phyloP scores from a whole-genome alignment of 2,113 vertebrate species.

The Terrapene triunguis region DNA sequence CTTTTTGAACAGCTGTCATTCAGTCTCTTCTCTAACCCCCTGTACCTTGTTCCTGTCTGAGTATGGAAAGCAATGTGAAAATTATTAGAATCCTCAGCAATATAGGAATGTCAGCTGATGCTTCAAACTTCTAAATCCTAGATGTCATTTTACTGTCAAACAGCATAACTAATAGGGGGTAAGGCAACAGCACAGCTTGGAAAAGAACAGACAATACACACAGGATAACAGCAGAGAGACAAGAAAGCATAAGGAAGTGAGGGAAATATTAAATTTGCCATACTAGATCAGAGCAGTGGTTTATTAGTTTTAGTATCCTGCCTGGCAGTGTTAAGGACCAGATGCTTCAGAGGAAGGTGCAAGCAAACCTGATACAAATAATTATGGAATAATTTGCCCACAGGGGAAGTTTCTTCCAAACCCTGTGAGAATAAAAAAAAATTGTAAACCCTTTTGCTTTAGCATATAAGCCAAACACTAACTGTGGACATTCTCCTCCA shows the following conservation, averaged over 20 bases:
- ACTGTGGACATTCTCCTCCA: background rate
- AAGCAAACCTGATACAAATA: background rate
- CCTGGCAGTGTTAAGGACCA: background rate
- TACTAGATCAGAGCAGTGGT: background rate
- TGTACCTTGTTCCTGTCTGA: background rate
- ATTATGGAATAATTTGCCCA: background rate
- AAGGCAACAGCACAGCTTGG: background rate
- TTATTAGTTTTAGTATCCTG: background rate
- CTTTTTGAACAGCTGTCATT: background rate
- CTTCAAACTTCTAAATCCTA: background rate
- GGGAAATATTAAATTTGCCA: rapidly evolving
- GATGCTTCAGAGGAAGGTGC: background rate
- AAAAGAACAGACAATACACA: background rate
- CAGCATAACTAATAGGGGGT: background rate
- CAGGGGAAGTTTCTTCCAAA: background rate
- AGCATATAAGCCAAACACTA: background rate
- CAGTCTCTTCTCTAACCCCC: background rate
- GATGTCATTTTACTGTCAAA: background rate
- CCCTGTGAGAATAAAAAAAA: background rate
- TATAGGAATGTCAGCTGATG: background rate
- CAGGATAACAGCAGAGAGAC: background rate
- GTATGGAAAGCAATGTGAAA: background rate
- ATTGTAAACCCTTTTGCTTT: background rate
- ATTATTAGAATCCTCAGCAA: background rate
- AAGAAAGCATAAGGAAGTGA: background rate